Conservation (phyloP, 2,888 invertebrate genomes). For the Panorpa germanica region DNA sequence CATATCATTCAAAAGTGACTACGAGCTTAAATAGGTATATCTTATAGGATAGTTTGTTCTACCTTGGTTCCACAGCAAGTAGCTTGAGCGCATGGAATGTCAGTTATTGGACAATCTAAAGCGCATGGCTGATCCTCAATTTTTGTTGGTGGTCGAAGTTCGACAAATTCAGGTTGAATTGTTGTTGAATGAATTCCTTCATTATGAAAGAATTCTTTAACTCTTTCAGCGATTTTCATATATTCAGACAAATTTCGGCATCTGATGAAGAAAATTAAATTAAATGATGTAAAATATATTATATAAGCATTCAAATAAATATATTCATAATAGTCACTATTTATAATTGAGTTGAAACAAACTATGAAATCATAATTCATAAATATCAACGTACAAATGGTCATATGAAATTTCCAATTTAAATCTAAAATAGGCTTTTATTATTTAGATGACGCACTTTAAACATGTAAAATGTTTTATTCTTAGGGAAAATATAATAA, state of each 20-base stretch:
- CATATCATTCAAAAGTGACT: too few species aligned
- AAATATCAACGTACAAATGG: too few species aligned
- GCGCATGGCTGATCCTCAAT: slow-evolving; percentile 34
- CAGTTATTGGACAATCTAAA: slow-evolving; percentile 72
- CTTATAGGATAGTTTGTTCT: slow-evolving; percentile 58
- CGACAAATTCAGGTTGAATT: slow-evolving; percentile 94
- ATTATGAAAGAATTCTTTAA: slow-evolving; percentile 94
- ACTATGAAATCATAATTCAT: too few species aligned
- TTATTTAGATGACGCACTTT: too few species aligned
- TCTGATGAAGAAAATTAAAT: slow-evolving; percentile 22
- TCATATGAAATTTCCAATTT: too few species aligned
- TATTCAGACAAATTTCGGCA: slow-evolving; percentile 90
- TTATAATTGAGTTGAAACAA: too few species aligned
- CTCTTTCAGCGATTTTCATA: slow-evolving; percentile 91
- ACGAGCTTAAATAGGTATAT: slow-evolving; percentile 12
- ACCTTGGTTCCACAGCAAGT: slow-evolving; percentile 80
- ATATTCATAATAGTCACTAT: too few species aligned
- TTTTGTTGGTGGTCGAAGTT: slow-evolving; percentile 34
- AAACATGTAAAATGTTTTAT: too few species aligned
- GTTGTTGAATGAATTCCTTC: slow-evolving; percentile 98
- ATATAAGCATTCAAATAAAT: too few species aligned
- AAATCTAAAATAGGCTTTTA: too few species aligned
- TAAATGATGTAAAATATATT: neutral
- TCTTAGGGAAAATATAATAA: too few species aligned
- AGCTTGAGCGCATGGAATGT: slow-evolving; percentile 64